Conservation (phyloP, 2,113 vertebrate genomes). For the Castor canadensis region DNA sequence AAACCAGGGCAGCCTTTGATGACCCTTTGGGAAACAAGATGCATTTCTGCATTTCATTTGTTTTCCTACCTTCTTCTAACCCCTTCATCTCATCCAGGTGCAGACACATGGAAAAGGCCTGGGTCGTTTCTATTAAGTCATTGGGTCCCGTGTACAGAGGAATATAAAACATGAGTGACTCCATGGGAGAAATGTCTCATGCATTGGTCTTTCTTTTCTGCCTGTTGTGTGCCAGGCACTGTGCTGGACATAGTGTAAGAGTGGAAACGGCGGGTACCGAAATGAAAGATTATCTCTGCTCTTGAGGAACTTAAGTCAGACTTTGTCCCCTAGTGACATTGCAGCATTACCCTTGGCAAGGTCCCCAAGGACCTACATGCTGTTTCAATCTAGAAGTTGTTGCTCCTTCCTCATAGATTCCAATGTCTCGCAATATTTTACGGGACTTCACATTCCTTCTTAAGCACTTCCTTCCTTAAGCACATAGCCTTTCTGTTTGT, state of each 20-base stretch:
- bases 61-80: background rate
- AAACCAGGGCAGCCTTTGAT: background rate
- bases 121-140: background rate
- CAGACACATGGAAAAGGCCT: background rate
- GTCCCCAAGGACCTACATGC: background rate
- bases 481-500: background rate
- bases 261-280: fast-evolving
- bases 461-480: background rate
- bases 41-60: background rate
- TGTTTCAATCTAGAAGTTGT: background rate
- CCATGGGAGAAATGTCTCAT: background rate
- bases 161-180: background rate
- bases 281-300: background rate
- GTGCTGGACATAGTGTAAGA: background rate
- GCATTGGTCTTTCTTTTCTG: background rate
- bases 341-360: background rate
- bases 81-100: background rate
- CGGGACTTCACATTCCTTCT: fast-evolving
- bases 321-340: background rate
- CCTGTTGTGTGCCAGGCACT: background rate
- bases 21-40: background rate
- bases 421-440: background rate
- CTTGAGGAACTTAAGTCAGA: background rate
- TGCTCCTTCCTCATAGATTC: background rate
- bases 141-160: background rate